Conservation (phyloP, 1,140 invertebrate genomes). For the Globodera rostochiensis region DNA sequence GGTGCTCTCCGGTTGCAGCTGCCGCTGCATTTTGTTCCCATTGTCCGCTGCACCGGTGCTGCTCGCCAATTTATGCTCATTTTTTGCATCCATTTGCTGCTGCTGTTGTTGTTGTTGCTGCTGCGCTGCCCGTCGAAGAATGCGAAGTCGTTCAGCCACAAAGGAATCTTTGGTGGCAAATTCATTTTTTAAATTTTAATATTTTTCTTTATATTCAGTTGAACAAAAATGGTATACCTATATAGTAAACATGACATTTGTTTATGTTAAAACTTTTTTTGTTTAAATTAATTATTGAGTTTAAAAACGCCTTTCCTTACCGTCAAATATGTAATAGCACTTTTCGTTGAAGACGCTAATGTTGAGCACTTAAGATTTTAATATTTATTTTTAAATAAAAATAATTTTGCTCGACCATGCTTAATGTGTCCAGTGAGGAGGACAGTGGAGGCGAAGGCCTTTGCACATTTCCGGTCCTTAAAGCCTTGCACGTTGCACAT, state of each 20-base stretch:
- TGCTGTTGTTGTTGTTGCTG: constrained; percentile 3
- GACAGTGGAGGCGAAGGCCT: constrained; percentile 93
- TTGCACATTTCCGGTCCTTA: constrained; percentile 84
- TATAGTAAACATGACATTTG: no score
- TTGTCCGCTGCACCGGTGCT: neutral
- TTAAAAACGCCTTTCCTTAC: constrained; percentile 2
- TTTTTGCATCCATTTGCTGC: constrained; percentile 12
- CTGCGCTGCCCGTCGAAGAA: constrained; percentile 2
- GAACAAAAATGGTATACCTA: no score
- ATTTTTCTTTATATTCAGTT: no score
- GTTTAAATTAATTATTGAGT: no score
- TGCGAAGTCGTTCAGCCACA: constrained; percentile 35
- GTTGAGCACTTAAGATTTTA: constrained; percentile 77
- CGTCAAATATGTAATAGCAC: constrained; percentile 89
- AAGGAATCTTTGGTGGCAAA: constrained; percentile 17
- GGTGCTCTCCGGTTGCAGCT: constrained; percentile 33
- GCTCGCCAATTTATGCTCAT: neutral
- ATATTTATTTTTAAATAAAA: neutral
- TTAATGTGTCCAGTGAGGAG: constrained; percentile 90
- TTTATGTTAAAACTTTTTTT: no score
- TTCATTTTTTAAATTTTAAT: neutral
- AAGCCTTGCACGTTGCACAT: constrained; percentile 68
- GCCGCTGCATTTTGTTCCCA: neutral
- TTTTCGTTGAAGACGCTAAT: constrained; percentile 98
- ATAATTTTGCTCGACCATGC: constrained; percentile 69